Evolutionary conservation across 2,888 invertebrate species (phyloP), one percentile per base, ranked within the genome.

Genomic region (Eustalomyia histrio): DNA sequence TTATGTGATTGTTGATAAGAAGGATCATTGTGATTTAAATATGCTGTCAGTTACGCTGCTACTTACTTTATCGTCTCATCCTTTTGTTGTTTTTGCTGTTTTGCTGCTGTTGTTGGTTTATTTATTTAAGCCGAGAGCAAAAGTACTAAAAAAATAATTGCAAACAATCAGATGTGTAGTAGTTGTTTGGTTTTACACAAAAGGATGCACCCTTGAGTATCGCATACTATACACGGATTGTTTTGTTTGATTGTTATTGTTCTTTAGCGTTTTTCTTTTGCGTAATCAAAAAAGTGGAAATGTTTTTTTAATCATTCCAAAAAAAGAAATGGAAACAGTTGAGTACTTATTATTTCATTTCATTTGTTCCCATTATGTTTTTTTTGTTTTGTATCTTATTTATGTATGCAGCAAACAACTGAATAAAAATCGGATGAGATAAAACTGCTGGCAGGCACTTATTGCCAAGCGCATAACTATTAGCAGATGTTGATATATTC

Each of bases 111-210:
- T 39, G 43, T 58, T 67, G 12, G 63, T 61, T 75, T 83, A 78
- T 83, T 83, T 83, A 80, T 76, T 79, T 80, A 72, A 83, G 83
- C 83, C 78, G 74, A 75, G 72, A 78, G 83, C 83, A 50, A 68
- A 72, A 17, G 29, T 79, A 63, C 61, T 75, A 76, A 75, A 75
- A 78, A 78, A 81, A 81, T 78, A 81, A 81, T 78, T 81, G 81
- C 81, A 50, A 79, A 79, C 75, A 82, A 75, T 79, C 75, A 47
- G 68, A 82, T 82, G 82, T 79, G 72, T 79, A 75, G 82, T 55
- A 72, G 67, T 75, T 63, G 58, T 33, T 76, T 67, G 72, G 75
- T 82, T 82, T 57, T 53, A 81, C 72, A 81, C 81, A 81, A 81
- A 81, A 78, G 78, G 81, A 81, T 81, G 81, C 81, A 81, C 81